These are phyloP conservation scores for Pachymerium ferrugineum DNA, from an alignment of 2,888 invertebrate genomes.

Conservation along the genomic window DNA sequence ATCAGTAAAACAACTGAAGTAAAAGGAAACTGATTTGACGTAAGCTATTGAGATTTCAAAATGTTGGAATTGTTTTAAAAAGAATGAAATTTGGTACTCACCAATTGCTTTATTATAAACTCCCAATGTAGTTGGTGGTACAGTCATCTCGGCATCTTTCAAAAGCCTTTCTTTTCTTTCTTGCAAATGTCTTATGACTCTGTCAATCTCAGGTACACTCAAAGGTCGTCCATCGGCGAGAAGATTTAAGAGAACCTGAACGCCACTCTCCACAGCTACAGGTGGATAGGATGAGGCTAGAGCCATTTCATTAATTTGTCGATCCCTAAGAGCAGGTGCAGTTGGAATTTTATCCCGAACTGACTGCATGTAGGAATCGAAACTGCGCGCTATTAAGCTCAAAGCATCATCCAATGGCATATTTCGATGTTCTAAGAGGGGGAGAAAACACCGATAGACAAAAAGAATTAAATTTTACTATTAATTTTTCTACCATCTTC, in stretches of 20 bases:
- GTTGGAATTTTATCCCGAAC: constrained; percentile 29
- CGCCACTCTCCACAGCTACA: constrained; percentile 50
- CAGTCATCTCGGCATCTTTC: not conserved
- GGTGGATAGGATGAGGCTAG: constrained; percentile 45
- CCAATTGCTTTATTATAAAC: not conserved
- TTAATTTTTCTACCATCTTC: no score
- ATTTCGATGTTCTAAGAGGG: constrained; percentile 76
- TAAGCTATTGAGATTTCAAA: not conserved
- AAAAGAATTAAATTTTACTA: not conserved
- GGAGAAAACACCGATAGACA: constrained; percentile 32
- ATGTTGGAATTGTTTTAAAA: not conserved
- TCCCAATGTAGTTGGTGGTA: not conserved
- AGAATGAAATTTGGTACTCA: not conserved
- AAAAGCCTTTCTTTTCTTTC: constrained; percentile 62
- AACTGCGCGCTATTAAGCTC: constrained; percentile 59
- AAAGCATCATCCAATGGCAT: constrained; percentile 92
- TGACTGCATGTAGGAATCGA: constrained; percentile 44
- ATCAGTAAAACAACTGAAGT: not conserved
- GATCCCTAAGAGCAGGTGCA: constrained; percentile 35
- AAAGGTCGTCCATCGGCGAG: constrained; percentile 74
- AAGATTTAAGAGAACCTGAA: constrained; percentile 64
- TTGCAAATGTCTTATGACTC: constrained; percentile 64
- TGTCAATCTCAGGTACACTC: constrained; percentile 71
- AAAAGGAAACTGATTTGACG: not conserved
- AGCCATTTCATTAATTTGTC: constrained; percentile 37